Evolutionary conservation across 2,888 invertebrate species (phyloP).

Genomic region (Lycaena phlaeas): DNA sequence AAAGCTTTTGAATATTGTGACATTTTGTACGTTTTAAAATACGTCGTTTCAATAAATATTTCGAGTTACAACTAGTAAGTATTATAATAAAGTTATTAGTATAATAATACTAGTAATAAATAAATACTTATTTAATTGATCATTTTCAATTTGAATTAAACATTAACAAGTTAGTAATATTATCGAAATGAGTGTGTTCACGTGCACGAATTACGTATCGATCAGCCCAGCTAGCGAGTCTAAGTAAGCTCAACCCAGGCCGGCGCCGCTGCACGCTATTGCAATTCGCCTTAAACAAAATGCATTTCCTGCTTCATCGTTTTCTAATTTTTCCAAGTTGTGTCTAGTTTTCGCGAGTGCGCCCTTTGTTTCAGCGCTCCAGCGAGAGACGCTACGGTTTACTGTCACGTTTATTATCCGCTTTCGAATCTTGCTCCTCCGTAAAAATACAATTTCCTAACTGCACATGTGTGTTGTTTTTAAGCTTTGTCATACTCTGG

Average conservation of each 20-base stretch:
- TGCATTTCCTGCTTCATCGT: slow-evolving; percentile 60
- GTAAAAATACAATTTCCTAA: slow-evolving; percentile 1
- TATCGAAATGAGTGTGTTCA: slow-evolving; percentile 4
- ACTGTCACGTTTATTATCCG: slow-evolving; percentile 56
- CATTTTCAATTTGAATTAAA: too few species aligned
- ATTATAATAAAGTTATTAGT: too few species aligned
- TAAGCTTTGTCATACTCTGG: slow-evolving; percentile 7
- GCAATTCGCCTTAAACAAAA: slow-evolving; percentile 28
- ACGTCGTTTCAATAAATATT: too few species aligned
- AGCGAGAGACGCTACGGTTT: slow-evolving; percentile 45
- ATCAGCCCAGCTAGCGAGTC: slow-evolving; percentile 6
- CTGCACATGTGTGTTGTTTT: slow-evolving; percentile 5
- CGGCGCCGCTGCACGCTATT: slow-evolving; percentile 14
- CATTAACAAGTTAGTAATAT: too few species aligned
- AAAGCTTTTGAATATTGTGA: too few species aligned
- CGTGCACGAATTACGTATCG: slow-evolving; percentile 10
- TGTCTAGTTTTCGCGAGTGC: slow-evolving; percentile 35
- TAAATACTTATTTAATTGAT: too few species aligned
- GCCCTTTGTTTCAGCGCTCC: slow-evolving; percentile 50
- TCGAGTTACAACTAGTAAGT: too few species aligned
- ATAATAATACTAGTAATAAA: too few species aligned
- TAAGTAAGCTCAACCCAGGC: slow-evolving; percentile 5
- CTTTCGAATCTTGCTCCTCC: slow-evolving; percentile 25
- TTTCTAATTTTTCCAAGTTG: slow-evolving; percentile 58
- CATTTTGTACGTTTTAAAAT: too few species aligned